Evolutionary conservation across 2,113 vertebrate species (phyloP).

Genomic region (Girardinichthys multiradiatus): DNA sequence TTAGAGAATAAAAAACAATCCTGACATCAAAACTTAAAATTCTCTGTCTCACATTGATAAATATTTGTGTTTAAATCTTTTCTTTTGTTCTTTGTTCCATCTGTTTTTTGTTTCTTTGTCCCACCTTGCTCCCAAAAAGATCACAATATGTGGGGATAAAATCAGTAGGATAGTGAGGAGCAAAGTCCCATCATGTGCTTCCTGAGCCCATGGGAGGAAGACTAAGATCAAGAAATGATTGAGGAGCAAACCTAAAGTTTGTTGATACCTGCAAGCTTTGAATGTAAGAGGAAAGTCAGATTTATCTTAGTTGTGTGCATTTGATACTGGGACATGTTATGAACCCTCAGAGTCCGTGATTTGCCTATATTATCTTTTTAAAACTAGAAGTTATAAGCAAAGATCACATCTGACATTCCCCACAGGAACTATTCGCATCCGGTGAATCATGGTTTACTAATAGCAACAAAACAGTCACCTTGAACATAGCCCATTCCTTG

Average conservation of each 20-base stretch:
- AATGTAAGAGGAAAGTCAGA: not conserved
- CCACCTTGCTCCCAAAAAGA: constrained; percentile 28
- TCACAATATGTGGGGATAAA: constrained; percentile 57
- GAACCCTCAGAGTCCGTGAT: not conserved
- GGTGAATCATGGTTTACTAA: not conserved
- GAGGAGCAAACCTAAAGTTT: constrained; percentile 45
- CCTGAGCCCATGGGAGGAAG: constrained; percentile 21
- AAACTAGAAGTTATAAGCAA: not conserved
- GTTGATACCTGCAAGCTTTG: constrained; percentile 32
- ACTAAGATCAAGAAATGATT: constrained; percentile 42
- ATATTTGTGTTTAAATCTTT: constrained; percentile 44
- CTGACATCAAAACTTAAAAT: constrained; percentile 55
- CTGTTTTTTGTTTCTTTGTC: constrained; percentile 7
- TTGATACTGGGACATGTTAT: not conserved
- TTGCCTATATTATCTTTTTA: not conserved
- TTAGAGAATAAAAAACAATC: constrained; percentile 42
- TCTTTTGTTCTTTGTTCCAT: constrained; percentile 40
- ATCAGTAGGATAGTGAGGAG: constrained; percentile 36
- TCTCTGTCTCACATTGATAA: constrained; percentile 38
- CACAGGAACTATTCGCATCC: not conserved
- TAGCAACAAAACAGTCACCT: not conserved
- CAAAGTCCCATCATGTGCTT: constrained; percentile 50
- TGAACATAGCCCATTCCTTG: not conserved
- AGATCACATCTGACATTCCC: not conserved
- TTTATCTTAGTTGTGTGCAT: not conserved